Evolutionary conservation across 2,888 invertebrate genomes (phyloP).

Genomic region (Tiliacea citrago): DNA sequence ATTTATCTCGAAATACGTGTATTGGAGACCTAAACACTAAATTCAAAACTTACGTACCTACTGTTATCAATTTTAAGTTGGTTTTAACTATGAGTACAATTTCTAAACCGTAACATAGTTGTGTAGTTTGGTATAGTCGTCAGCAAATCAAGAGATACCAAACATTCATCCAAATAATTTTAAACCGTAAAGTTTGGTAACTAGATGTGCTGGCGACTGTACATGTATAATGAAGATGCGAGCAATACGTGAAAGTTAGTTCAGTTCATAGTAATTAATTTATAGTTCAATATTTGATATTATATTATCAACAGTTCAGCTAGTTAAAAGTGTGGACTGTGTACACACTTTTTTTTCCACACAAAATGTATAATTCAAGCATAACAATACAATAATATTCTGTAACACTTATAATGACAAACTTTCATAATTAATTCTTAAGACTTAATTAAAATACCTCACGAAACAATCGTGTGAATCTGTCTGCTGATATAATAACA

Average conservation of each 20-base stretch:
- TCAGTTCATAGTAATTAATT: background rate
- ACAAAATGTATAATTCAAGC: conserved; percentile 4
- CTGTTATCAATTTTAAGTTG: conserved; percentile 3
- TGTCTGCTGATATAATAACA: conserved; percentile 28
- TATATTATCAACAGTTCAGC: background rate
- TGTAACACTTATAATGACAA: background rate
- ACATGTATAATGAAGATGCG: background rate
- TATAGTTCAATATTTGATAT: background rate
- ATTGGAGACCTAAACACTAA: background rate
- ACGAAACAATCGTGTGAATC: conserved; percentile 53
- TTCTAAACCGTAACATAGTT: background rate
- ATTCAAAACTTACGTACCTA: conserved; percentile 5
- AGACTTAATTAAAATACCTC: conserved; percentile 40
- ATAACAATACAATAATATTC: conserved; percentile 5
- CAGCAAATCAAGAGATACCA: too few species aligned
- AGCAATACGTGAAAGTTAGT: background rate
- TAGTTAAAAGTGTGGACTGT: background rate
- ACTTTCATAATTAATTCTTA: conserved; percentile 36
- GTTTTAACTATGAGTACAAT: background rate
- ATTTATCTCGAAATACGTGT: conserved; percentile 14
- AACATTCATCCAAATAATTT: too few species aligned
- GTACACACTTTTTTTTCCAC: background rate
- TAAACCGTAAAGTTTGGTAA: too few species aligned
- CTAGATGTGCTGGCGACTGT: too few species aligned
- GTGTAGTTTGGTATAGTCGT: too few species aligned